Conservation (phyloP, 1,140 invertebrate species). For the Calliopsis andreniformis region DNA sequence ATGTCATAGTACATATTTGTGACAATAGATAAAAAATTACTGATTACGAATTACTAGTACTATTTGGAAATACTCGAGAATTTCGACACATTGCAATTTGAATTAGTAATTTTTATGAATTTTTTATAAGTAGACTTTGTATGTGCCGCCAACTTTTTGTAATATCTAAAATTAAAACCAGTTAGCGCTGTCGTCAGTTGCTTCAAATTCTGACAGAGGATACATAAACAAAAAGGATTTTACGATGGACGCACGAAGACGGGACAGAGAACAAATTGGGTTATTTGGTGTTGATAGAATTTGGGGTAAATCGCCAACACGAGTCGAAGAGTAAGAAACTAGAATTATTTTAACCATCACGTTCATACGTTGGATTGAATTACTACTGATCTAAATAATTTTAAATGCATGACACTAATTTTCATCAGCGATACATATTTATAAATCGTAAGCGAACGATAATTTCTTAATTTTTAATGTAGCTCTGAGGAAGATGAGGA, state of each 20-base stretch:
- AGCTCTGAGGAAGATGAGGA: conserved; percentile 82
- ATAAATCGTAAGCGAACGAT: conserved; percentile 26
- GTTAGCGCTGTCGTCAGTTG: background rate
- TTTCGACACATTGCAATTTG: no score
- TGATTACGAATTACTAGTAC: no score
- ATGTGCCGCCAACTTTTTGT: background rate
- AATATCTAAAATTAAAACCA: background rate
- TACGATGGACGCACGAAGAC: conserved; percentile 83
- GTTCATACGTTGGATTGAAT: no score
- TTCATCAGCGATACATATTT: background rate
- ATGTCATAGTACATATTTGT: no score
- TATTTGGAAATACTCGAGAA: no score
- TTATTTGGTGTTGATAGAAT: conserved; percentile 85
- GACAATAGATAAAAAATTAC: no score
- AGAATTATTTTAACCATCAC: background rate
- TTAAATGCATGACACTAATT: background rate
- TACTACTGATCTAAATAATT: background rate
- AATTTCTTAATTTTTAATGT: conserved; percentile 48
- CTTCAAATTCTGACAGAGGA: background rate
- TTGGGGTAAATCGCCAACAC: conserved; percentile 88
- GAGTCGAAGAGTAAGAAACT: conserved; percentile 82
- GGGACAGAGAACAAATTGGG: conserved; percentile 88
- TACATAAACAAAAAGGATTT: conserved; percentile 23
- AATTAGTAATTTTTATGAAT: no score
- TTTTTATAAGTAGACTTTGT: no score